Evolutionary conservation across 2,797 vertebrate species (phyloP).

Genomic region (Hyperoplus immaculatus): DNA sequence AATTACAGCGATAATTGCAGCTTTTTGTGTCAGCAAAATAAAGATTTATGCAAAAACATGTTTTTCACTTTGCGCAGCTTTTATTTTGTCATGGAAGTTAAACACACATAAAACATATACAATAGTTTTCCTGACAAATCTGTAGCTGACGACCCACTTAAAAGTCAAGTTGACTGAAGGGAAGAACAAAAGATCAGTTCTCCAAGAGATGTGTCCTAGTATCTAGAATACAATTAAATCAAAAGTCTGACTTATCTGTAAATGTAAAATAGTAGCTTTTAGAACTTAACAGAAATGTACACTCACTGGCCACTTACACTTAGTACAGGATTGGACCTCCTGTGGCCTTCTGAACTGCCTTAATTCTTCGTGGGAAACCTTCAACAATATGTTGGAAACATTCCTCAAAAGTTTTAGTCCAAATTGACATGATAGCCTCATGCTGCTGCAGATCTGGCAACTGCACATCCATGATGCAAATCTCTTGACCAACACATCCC

Average conservation of each 20-base stretch:
- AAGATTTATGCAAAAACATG: conserved; percentile 28
- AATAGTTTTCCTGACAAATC: neutral
- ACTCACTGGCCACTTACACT: too few species aligned
- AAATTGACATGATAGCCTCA: too few species aligned
- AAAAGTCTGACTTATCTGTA: neutral
- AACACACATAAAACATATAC: neutral
- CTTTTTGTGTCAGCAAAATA: conserved; percentile 30
- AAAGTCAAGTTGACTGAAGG: neutral
- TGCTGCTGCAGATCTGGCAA: too few species aligned
- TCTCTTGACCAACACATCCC: too few species aligned
- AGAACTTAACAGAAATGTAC: neutral
- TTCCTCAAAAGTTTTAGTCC: too few species aligned
- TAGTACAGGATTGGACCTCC: too few species aligned
- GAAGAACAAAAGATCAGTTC: neutral
- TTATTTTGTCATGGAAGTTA: too few species aligned
- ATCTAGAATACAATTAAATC: neutral
- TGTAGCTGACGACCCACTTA: neutral
- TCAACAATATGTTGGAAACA: too few species aligned
- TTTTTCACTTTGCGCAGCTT: neutral
- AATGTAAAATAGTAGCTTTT: neutral
- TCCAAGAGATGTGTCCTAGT: neutral
- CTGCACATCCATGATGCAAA: too few species aligned
- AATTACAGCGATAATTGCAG: neutral
- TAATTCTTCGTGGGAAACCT: too few species aligned
- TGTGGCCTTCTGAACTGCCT: too few species aligned